Base-by-base conservation (phyloP, 1,140 invertebrate species). In the Oscheius sp. region DNA sequence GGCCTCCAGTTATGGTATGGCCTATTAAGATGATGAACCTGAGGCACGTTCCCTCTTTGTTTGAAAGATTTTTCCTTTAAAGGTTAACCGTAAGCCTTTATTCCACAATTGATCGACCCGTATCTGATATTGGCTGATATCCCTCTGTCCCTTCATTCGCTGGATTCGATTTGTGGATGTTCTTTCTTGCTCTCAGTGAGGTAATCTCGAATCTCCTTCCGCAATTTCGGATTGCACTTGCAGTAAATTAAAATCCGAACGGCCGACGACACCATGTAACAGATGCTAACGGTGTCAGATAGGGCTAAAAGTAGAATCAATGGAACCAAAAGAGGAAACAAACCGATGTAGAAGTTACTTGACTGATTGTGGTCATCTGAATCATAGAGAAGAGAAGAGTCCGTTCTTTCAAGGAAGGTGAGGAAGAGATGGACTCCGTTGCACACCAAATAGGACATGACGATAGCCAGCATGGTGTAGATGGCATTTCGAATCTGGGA, bases 221-320 rank as follows among this genome's bases (percentile, higher is more conserved):
- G 49, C n/a, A 74, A 34, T 34, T 74, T 74, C 28, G 72, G 72
- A 64, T 74, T 74, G 29, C 72, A 74, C 31, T 74, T 74, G 15
- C 52, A 52, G 32, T 74, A 74, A 29, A 74, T 74, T n/a, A 74
- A 55, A 42, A 74, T 67, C 4, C 72, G 52, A 55, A 68, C 62
- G 13, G 65, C 72, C 15, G 72, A 74, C 1, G 72, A 62, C 29
- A 68, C 34, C 72, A 74, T 74, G 36, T 74, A 74, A 20, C 32
- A 64, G n/a, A 74, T 74, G 42, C 52, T 61, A 7, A 74, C 72
- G 26, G 72, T 67, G 31, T 74, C 72, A 3, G 72, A 74, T n/a
- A 74, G 36, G 20, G 52, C 63, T 71, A 49, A 49, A 62, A 71
- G 10, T 3, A 26, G 4, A 4, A 71, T 13, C 3, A 49, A 10